Evolutionary conservation across 2,888 invertebrate species (phyloP), one percentile per base, ranked within the genome.

Genomic region (Chalcis sispes): DNA sequence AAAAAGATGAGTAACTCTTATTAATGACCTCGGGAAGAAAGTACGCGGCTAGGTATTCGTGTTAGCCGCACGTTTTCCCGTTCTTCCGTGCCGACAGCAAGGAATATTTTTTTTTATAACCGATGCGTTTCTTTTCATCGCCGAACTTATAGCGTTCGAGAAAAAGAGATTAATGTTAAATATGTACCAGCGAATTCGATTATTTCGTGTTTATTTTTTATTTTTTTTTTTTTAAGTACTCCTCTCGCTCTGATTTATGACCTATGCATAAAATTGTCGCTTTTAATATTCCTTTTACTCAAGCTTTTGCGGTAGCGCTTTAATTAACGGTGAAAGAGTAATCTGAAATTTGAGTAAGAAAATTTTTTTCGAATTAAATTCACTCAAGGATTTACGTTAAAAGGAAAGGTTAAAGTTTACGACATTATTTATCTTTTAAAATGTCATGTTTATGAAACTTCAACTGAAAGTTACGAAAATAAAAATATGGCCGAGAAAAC

Each of bases 1-100:
- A 50, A n/a, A n/a, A 48, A 20, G 18, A 18, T 73, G 76, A 80
- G 78, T 79, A 77, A 81, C 79, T 78, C 77, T 80, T 80, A 82
- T 82, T 81, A 82, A 82, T 77, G 80, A 81, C 59, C 66, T 42
- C 52, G n/a, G 50, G 54, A 56, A 40, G 58, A 71, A 75, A 10
- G 4, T 36, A 7, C 70, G 72, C 56, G 72, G 69, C 78, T 71
- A 66, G 42, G 74, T 77, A 77, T 74, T 80, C 79, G 78, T 46
- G 65, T 66, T 48, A 20, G 62, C 62, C 48, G 25, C 66, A 46
- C 25, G 18, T 66, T 66, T 69, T 29, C 42, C 27, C 29, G 18
- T 29, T 27, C 48, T 32, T 20, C 2, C 48, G 15, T 15, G 29
- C 29, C 61, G 46, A 58, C 66, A 50, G 13, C 52, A 27, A 5